These are phyloP conservation scores for Lepus timidus DNA, from an alignment of 2,113 vertebrate species.

Conservation along the genomic window DNA sequence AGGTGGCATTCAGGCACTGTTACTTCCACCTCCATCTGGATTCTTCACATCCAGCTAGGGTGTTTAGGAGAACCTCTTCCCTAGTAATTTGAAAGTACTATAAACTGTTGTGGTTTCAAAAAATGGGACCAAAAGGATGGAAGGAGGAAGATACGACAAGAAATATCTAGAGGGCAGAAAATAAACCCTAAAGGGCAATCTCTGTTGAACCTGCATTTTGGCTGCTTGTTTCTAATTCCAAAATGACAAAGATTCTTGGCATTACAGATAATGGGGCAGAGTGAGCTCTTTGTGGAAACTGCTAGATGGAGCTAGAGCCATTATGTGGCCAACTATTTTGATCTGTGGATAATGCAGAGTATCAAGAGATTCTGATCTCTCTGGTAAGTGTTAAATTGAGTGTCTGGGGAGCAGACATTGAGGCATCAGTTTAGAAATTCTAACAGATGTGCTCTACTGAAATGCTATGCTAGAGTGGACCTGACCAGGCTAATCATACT, in stretches of 20 bases:
- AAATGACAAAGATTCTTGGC: not conserved
- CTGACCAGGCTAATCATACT: conserved; percentile 35
- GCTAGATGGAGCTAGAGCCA: conserved; percentile 48
- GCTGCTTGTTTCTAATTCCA: conserved; percentile 34
- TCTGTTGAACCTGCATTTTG: conserved; percentile 41
- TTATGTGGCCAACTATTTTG: conserved; percentile 3
- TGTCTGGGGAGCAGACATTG: conserved; percentile 51
- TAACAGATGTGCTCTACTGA: conserved; percentile 46
- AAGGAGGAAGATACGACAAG: conserved; percentile 6
- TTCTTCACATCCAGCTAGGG: not conserved
- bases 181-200: conserved; percentile 9
- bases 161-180: conserved; percentile 18
- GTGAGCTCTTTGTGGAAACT: not conserved
- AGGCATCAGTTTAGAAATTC: conserved; percentile 60
- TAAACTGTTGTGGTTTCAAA: conserved; percentile 25
- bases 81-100: not conserved
- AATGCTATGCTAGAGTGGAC: conserved; percentile 39
- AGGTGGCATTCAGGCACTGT: not conserved
- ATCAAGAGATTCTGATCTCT: conserved; percentile 64
- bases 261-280: not conserved
- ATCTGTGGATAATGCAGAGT: conserved; percentile 39
- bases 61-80: conserved; percentile 15
- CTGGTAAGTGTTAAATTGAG: conserved; percentile 63
- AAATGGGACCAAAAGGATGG: not conserved
- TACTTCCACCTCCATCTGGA: not conserved